Base-by-base conservation (phyloP, 2,797 vertebrate genomes). In the Coluber constrictor region DNA sequence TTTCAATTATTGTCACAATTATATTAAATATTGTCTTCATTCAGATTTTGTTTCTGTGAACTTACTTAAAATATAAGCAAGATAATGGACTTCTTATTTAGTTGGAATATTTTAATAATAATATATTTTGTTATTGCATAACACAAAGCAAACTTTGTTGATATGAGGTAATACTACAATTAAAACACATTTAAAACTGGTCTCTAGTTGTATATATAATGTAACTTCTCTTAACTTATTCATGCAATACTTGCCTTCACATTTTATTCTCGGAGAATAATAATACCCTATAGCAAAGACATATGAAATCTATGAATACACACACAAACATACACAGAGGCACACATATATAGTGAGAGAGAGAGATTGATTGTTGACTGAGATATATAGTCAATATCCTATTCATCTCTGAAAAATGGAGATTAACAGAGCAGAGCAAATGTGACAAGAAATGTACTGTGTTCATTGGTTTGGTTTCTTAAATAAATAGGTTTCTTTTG, bases 221-320 rank as follows among this genome's bases (percentile, higher is more conserved):
- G 63, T 91, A 89, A 86, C 57, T 86, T 91, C 70, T 59, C 27
- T 25, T 61, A 70, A 91, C 90, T 56, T 91, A 93, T 91, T 93
- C 90, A 91, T 89, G 90, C 93, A 91, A 89, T 47, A 86, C 70
- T 93, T 93, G 57, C 56, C 91, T 89, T 89, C 87, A 89, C 87
- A 91, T 83, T 59, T 89, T 93, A 59, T 89, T 91, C 93, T 89
- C 25, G 2, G n/a, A 91, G 51, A 70, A 89, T 51, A 86, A 83
- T 91, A 86, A 93, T 91, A 63, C 47, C 32, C 20, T 47, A 25
- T 56, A 59, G 57, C 87, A 93, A n/a, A 89, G 56, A 59, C 57
- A 83, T 88, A 51, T 83, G 57, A 37, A 89, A 93, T 89, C 86
- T 63, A 93, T 91, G 90, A 93, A 89, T 91, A 93, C 61, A 91